These are phyloP conservation scores for Hydrocynus forskahlii DNA, from an alignment of 2,797 vertebrate species.

Conservation along the genomic window DNA sequence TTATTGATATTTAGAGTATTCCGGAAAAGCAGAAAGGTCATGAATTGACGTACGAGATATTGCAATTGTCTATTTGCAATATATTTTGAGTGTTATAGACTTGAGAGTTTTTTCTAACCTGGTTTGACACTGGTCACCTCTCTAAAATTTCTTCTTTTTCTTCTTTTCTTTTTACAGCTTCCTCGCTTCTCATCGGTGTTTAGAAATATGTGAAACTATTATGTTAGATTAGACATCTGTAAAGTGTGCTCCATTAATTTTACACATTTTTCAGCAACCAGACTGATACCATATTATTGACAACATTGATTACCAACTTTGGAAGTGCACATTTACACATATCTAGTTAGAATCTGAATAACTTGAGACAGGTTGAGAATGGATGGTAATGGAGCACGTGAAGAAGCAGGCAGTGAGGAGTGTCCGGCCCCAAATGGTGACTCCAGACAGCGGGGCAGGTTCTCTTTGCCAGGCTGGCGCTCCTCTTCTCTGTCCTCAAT, in stretches of 20 bases:
- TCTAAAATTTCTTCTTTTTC: too few species aligned
- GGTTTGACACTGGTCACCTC: too few species aligned
- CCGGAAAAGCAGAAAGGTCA: not conserved
- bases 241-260: too few species aligned
- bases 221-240: too few species aligned
- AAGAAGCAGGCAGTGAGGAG: slow-evolving; percentile 35
- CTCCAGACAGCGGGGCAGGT: slow-evolving; percentile 61
- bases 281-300: not conserved
- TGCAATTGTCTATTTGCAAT: not conserved
- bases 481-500: slow-evolving; percentile 67
- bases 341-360: not conserved
- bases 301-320: not conserved
- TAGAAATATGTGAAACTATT: too few species aligned
- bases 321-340: not conserved
- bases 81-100: too few species aligned
- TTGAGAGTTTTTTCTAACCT: too few species aligned
- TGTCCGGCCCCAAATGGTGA: slow-evolving; percentile 40
- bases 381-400: slow-evolving; percentile 45
- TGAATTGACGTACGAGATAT: not conserved
- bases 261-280: too few species aligned
- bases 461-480: slow-evolving; percentile 71
- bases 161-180: not conserved
- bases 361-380: slow-evolving; percentile 17
- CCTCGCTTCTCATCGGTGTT: too few species aligned
- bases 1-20: not conserved